Base-by-base conservation (phyloP, 2,113 vertebrate genomes). In the Grammomys dolichurus region DNA sequence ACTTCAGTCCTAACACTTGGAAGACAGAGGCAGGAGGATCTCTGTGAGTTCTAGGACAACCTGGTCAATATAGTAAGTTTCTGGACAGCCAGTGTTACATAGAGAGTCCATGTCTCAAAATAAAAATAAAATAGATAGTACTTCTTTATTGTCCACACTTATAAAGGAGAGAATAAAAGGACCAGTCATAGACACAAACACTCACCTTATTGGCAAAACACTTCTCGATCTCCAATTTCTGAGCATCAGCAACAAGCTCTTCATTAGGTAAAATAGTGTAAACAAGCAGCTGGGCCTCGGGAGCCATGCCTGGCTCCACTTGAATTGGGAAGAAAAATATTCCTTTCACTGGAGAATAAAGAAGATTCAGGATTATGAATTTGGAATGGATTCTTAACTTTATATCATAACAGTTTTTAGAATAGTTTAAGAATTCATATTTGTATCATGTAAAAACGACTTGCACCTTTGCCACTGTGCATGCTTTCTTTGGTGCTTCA, bases 121-220 rank as follows among this genome's bases (percentile, higher is more conserved):
- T 51, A 46, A 43, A 60, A 58, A n/a, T 87, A 92, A 80, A 51
- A 31, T 40, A n/a, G 26, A 33, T 13, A 13, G 9, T 54, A 60
- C 14, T 31, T 65, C 36, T 36, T 80, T 78, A 17, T 48, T 89
- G 86, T 51, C 11, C 56, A 80, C 17, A 22, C 33, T 33, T 89
- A 67, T 51, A 43, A 87, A 96, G 3, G 7, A 13, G 19, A 58
- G 63, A 56, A 82, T 67, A 72, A 95, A 80, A 87, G 58, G 36
- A 81, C 4, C 63, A 13, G 20, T 4, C 46, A 86, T 67, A 63
- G 78, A 36, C 1, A 6, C 88, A 95, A 54, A 67, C 85, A 90
- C 96, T 84, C 82, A 99, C 99, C 99, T 99, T 99, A 98, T 99
- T 99, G 22, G 93, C 98, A 96, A 99, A 98, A 96, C 99, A 99